Evolutionary conservation across 2,113 vertebrate genomes (phyloP), one percentile per base, ranked within the genome.

Genomic region (Heliornis fulica): DNA sequence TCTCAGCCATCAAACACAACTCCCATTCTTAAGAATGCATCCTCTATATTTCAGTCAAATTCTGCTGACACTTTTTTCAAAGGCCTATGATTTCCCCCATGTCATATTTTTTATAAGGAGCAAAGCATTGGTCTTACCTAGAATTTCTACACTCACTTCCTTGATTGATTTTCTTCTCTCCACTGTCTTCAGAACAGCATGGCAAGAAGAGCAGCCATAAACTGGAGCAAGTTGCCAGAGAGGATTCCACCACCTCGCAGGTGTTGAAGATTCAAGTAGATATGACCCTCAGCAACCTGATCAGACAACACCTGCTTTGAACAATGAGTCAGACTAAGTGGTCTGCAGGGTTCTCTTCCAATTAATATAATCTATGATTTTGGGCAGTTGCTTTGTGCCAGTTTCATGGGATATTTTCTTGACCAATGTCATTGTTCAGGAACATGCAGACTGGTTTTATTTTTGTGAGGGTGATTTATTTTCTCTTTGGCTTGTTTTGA

Each of bases 41-140:
- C 31, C 19, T 28, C 11, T 53, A 0, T 15, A 40, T 40, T 40
- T 57, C 23, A 36, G 7, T 57, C 31, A 40, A 63, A 46, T 53
- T 41, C n/a, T 78, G 45, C 14, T 57, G 11, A 16, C 10, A 15
- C 2, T 13, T 36, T 25, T 75, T 46, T 32, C 45, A 63, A 84
- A 84, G 10, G 2, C 31, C 8, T 3, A 8, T 3, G 2, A 66
- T 43, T 85, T 86, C 7, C 13, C 23, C 7, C 14, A 36, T 0
- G 9, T 20, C 31, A 12, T 19, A 17, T 18, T 15, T 38, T n/a
- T 48, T 53, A 5, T 4, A 41, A 53, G 21, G 22, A 74, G 18
- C 29, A 68, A 82, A 79, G 5, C 4, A 50, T 0, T 0, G 14
- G 3, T 36, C 61, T 65, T n/a, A 8, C 3, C 2, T 0, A 34